Evolutionary conservation across 2,888 invertebrate species (phyloP), one percentile per base, ranked within the genome.

Genomic region (Byasa hedistus): DNA sequence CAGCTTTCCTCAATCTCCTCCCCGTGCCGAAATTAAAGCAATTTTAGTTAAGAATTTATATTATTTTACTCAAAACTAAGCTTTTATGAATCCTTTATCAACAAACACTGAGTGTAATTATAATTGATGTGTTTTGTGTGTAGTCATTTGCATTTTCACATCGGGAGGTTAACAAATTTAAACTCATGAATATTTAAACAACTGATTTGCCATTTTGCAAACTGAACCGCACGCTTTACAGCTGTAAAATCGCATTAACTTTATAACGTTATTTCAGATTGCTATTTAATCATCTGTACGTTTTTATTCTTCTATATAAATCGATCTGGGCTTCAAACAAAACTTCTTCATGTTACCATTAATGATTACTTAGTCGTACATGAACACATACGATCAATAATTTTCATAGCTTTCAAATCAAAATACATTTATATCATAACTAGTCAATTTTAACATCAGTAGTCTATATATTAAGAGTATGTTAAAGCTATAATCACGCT

Each of bases 191-290:
- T 55, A 61, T 61, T 61, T 54, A 61, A 39, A 55, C 23, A 27
- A 39, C 39, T 55, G 61, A 61, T 61, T 61, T 61, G 54, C 19
- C 36, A 55, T 39, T 61, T 55, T 39, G 32, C 23, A 22, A 17
- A 12, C 36, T 22, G 36, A 55, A 55, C 39, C 39, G 39, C 54
- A 61, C 54, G 55, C 32, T 61, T 61, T 61, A 61, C 54, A 55
- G 51, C n/a, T 39, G 52, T 61, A 24, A 61, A 61, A 61, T 39
- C 61, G 54, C 39, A 39, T 61, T 61, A 61, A 39, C 55, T 55
- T 55, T 55, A 55, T n/a, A 24, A 61, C 61, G 10, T 61, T 36
- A 61, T 55, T 61, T 61, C 22, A 12, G 55, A 61, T 61, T 55
- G 12, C 15, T 39, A 3, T 39, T 39, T 39, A 39, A 39, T 39